These are phyloP conservation scores for Diplolepis rosae DNA, from an alignment of 2,888 invertebrate genomes.

Conservation along the genomic window DNA sequence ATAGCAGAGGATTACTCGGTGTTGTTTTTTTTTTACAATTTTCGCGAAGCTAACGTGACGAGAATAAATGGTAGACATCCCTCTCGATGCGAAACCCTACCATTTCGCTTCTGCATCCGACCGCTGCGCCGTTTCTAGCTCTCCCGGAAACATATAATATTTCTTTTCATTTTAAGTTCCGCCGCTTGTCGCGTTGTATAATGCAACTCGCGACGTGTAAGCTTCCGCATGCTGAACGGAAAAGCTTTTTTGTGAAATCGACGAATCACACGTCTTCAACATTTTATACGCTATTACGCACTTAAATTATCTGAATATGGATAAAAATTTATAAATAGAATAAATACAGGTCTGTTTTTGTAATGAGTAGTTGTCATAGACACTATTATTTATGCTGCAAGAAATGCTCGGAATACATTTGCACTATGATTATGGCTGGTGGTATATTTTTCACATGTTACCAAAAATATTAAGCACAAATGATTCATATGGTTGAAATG, in stretches of 20 bases:
- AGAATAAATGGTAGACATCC: conserved; percentile 67
- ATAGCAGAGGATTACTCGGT: conserved; percentile 66
- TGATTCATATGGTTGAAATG: no score
- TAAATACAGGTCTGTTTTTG: no score
- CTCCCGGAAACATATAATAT: conserved; percentile 45
- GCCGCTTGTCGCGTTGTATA: conserved; percentile 36
- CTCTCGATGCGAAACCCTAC: conserved; percentile 54
- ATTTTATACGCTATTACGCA: background rate
- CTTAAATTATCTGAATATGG: conserved; percentile 13
- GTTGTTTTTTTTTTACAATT: conserved; percentile 46
- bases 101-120: conserved; percentile 44
- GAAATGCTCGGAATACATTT: no score
- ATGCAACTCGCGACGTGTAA: conserved; percentile 32
- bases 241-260: conserved; percentile 29
- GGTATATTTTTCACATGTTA: no score
- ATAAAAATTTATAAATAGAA: background rate
- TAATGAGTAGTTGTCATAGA: no score
- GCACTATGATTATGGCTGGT: no score
- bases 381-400: no score
- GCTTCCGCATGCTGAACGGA: conserved; percentile 23
- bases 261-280: background rate
- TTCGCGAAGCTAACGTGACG: conserved; percentile 63
- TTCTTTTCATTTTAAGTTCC: conserved; percentile 44
- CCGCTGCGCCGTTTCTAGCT: conserved; percentile 34
- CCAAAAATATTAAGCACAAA: no score